Base-by-base conservation (phyloP, 2,888 invertebrate species). In the Camponotus fellah region DNA sequence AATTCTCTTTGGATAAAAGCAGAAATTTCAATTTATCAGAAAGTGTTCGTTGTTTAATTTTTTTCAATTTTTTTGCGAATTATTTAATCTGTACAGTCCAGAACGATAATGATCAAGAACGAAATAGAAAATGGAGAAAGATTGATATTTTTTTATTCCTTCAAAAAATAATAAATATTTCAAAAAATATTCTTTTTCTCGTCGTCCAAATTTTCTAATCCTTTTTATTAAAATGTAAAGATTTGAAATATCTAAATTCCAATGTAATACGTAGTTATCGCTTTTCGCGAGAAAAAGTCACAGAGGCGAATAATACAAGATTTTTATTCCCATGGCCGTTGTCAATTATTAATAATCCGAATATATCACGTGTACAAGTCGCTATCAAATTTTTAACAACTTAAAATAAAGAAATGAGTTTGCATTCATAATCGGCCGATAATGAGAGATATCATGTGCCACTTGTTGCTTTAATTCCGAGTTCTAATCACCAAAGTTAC, bases 401-500 rank as follows among this genome's bases (percentile, higher is more conserved):
- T 26, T 32, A 26, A 56, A 46, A 68, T 32, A 69, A 76, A 66
- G 69, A 77, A 62, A 37, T 26, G 14, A 53, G 37, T 77, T 49
- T 53, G 34, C 32, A 58, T 69, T 56, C 56, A 77, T 77, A 81
- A 79, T 60, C 64, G 53, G 64, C 66, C 58, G 81, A 87, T 86
- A 86, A 88, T 81, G 74, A 86, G 68, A 86, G 80, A 64, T 40
- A 65, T 62, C 53, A 71, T 4, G 60, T 46, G 65, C 82, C 83
- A 85, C 87, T 88, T 88, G 88, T 88, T 87, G 88, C 88, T 85
- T 49, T 86, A 77, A 83, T 88, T 88, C 83, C 62, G 40, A 49
- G 53, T 60, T 34, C 79, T 69, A 79, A 79, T 83, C 79, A 69
- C 26, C 46, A 69, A 66, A 69, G 46, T 34, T 40, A 40, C n/a